Evolutionary conservation across 2,888 invertebrate genomes (phyloP), one percentile per base, ranked within the genome.

Genomic region (Mamestra brassicae): DNA sequence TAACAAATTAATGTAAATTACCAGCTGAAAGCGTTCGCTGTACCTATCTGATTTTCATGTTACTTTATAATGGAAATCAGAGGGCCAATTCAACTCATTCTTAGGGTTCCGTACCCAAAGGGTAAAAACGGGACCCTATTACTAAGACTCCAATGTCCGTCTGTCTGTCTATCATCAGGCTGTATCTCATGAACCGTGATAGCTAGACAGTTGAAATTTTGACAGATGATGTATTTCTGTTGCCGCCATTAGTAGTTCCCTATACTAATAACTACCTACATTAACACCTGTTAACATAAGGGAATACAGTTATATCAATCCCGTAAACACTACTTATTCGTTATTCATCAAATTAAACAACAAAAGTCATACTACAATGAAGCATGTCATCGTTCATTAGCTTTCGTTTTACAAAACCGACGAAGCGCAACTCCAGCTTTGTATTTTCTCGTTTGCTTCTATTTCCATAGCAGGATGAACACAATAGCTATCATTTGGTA

Each of bases 401-500:
- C 52, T 70, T 83, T 79, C 38, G 69, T 77, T 72, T 62, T 66
- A 63, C 60, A 62, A 70, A 83, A 38, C 55, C 58, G 52, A 66
- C 26, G 75, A 69, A 75, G 71, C 71, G 69, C 55, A 45, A 55
- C 55, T 38, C 15, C 13, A 55, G 55, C 63, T 54, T 71, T 54
- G 52, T 71, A 71, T 79, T 52, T 71, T 70, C 62, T 60, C 36
- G 55, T 50, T 58, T 45, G 45, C 60, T 67, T 47, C 26, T 69
- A 80, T 71, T 72, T 75, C 67, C 52, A 71, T 70, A 58, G 34
- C 57, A 63, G 42, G 45, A 50, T 57, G 68, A 72, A 60, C 64
- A 77, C 73, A 76, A 76, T 66, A 75, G 60, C 64, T 60, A 74
- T 83, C 62, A 69, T 84, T 85, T 73, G 58, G 71, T 85, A 70